Evolutionary conservation across 2,113 vertebrate genomes (phyloP).

Genomic region (Sardina pilchardus): DNA sequence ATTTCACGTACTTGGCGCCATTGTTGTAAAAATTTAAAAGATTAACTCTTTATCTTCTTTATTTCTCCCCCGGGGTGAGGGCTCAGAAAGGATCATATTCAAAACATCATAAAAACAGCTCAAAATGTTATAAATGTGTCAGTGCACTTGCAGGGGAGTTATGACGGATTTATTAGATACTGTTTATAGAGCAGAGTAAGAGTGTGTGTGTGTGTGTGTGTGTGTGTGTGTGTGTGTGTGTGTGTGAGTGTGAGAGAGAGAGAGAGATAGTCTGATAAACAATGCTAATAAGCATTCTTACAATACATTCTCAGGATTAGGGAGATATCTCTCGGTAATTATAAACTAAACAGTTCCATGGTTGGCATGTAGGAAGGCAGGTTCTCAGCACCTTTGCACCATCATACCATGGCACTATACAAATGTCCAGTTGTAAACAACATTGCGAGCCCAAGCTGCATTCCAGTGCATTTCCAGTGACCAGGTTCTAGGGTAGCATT

Average conservation of each 20-base stretch:
- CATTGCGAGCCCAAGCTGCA: constrained; percentile 15
- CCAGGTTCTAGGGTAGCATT: not conserved
- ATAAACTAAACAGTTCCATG: not conserved
- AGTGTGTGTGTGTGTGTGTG: constrained; percentile 16
- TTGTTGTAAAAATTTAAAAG: constrained; percentile 42
- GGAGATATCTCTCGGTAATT: not conserved
- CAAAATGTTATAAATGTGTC: not conserved
- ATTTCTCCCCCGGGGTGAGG: not conserved
- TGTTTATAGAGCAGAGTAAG: not conserved
- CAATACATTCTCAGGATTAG: not conserved
- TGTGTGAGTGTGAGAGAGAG: not conserved
- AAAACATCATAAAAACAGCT: not conserved
- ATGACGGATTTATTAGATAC: not conserved
- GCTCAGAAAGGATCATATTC: not conserved
- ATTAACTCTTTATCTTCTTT: constrained; percentile 34
- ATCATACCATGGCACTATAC: not conserved
- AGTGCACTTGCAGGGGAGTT: not conserved
- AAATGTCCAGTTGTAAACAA: not conserved
- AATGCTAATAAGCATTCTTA: not conserved
- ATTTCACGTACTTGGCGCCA: constrained; percentile 39
- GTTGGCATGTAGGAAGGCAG: not conserved
- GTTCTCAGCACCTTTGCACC: not conserved
- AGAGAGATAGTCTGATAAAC: too few relatives aligned
- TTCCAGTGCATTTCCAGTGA: constrained; percentile 34
- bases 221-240: constrained; percentile 23